phyloP scores from a whole-genome alignment of 2,888 invertebrate genomes.

The Apotomis turbidana region DNA sequence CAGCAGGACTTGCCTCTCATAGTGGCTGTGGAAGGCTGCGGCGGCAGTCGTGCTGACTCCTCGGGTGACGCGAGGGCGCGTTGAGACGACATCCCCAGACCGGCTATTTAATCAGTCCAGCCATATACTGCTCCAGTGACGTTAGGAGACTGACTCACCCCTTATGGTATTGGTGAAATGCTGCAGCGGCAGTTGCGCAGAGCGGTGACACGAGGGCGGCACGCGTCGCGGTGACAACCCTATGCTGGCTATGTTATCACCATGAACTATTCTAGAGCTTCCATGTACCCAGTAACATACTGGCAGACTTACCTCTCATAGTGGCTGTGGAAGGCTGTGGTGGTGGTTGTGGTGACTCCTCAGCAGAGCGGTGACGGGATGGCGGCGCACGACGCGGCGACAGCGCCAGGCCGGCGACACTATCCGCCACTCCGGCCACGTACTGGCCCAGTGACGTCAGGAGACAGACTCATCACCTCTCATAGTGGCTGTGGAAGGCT shows the following conservation, averaged over 20 bases:
- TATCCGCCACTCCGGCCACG: background rate
- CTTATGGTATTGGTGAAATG: constrained; percentile 58
- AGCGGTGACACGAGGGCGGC: constrained; percentile 86
- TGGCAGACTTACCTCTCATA: constrained; percentile 68
- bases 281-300: constrained; percentile 87
- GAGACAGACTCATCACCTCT: constrained; percentile 46
- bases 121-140: no score
- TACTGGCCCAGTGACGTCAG: background rate
- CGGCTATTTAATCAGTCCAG: background rate
- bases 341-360: constrained; percentile 71
- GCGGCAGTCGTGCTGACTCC: constrained; percentile 69
- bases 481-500: constrained; percentile 59
- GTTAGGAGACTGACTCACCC: constrained; percentile 41
- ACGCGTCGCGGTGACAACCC: constrained; percentile 83
- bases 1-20: background rate
- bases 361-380: constrained; percentile 86
- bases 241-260: constrained; percentile 92
- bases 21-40: constrained; percentile 37
- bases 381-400: constrained; percentile 63
- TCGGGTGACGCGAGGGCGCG: constrained; percentile 86
- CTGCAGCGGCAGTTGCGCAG: constrained; percentile 72
- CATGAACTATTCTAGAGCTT: constrained; percentile 61
- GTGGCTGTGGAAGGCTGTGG: constrained; percentile 50
- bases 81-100: background rate
- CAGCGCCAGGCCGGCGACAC: background rate